Conservation (phyloP, 1,140 invertebrate genomes). For the Sycophila sp. region DNA sequence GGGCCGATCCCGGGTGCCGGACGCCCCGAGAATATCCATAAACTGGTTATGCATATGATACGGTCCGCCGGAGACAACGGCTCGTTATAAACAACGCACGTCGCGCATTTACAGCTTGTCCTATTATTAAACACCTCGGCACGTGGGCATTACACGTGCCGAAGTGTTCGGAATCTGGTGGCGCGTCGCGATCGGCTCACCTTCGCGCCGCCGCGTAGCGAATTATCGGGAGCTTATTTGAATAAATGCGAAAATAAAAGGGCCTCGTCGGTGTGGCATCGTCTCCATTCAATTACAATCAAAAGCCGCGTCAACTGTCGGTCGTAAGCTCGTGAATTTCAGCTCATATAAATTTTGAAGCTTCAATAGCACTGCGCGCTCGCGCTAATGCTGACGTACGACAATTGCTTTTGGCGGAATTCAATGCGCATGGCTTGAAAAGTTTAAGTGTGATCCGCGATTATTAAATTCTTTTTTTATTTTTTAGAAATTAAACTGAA, state of each 20-base stretch:
- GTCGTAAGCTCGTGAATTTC: neutral
- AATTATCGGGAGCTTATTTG: neutral
- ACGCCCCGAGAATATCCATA: no score
- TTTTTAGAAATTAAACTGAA: no score
- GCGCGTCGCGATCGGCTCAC: no score
- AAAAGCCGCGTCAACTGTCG: neutral
- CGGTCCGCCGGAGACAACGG: neutral
- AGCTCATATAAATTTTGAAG: neutral
- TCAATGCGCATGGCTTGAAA: no score
- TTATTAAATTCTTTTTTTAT: no score
- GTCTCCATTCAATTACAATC: neutral
- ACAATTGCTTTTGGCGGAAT: no score
- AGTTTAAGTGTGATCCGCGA: no score
- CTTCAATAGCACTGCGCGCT: no score
- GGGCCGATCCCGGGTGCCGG: no score
- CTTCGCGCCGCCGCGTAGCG: no score
- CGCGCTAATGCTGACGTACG: no score
- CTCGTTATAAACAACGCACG: constrained; percentile 45
- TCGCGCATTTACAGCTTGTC: constrained; percentile 56
- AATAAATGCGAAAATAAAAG: neutral
- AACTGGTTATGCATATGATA: neutral
- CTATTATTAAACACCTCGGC: constrained; percentile 50
- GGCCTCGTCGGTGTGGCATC: neutral
- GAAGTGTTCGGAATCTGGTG: no score
- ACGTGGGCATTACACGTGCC: neutral